Percentiles rank a stretch among this genome's conserved stretches.
These are phyloP conservation scores for Montipora cactus DNA, from an alignment of 64 coral and sea anemone species.

Conservation along the genomic window DNA sequence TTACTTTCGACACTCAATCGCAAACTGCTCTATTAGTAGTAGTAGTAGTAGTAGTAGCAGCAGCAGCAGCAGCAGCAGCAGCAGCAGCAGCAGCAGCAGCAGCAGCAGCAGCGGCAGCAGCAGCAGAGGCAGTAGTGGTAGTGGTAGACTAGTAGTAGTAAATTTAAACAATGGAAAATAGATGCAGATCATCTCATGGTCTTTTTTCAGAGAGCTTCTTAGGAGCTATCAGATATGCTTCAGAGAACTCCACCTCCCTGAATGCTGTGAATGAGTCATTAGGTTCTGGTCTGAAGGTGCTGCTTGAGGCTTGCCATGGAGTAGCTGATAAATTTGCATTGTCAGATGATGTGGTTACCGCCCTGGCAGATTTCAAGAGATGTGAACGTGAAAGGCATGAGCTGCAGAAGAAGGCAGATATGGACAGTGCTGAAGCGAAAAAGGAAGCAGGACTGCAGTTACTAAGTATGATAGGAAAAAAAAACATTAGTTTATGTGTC, in stretches of 20 bases:
- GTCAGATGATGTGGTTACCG: constrained; percentile 59
- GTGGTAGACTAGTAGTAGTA: too few relatives aligned
- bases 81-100: too few relatives aligned
- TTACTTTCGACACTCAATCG: too few relatives aligned
- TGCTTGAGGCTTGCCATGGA: constrained; percentile 69
- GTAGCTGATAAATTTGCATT: constrained; percentile 90
- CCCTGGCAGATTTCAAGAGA: constrained; percentile 81
- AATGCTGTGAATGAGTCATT: constrained; percentile 80
- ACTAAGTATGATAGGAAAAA: constrained; percentile 44
- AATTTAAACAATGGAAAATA: not conserved
- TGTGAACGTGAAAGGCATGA: constrained; percentile 86
- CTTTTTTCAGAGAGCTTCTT: constrained; percentile 47
- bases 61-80: too few relatives aligned
- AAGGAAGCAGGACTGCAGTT: constrained; percentile 66
- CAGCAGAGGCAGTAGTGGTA: too few relatives aligned
- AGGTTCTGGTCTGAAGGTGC: constrained; percentile 53
- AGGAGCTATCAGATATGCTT: constrained; percentile 72
- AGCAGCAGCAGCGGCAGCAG: too few relatives aligned
- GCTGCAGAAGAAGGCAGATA: constrained; percentile 60
- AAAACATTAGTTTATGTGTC: too few relatives aligned
- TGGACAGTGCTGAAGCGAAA: constrained; percentile 75
- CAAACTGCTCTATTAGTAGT: too few relatives aligned
- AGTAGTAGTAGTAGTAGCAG: too few relatives aligned
- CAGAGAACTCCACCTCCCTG: constrained; percentile 75
- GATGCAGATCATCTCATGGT: not conserved